Conservation (phyloP, 2,888 invertebrate genomes). For the Polydrusus pterygomalis region DNA sequence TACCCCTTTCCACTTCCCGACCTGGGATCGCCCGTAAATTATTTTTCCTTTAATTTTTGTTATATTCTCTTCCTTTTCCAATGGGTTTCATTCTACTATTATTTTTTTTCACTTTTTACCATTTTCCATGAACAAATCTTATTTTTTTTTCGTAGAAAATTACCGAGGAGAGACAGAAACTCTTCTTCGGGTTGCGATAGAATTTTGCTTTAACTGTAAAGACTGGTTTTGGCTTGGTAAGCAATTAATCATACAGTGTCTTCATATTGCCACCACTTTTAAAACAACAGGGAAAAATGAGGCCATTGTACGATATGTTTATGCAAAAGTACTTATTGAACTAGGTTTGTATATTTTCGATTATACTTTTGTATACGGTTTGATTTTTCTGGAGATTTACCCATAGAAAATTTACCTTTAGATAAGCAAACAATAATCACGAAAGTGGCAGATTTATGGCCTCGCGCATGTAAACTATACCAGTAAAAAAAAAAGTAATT, state of each 20-base stretch:
- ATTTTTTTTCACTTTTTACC: no score
- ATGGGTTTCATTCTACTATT: no score
- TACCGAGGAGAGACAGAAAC: constrained; percentile 65
- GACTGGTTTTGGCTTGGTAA: constrained; percentile 76
- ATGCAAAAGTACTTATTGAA: constrained; percentile 74
- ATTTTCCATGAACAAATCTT: no score
- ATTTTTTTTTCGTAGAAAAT: constrained; percentile 47
- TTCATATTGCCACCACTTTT: constrained; percentile 72
- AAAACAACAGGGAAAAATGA: constrained; percentile 74
- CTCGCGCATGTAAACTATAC: no score
- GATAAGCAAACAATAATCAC: no score
- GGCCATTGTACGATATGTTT: constrained; percentile 74
- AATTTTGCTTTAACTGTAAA: constrained; percentile 67
- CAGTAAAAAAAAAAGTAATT: no score
- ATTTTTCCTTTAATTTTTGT: no score
- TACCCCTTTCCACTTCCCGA: no score
- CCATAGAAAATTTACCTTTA: no score
- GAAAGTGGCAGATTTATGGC: no score
- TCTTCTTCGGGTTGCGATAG: constrained; percentile 71
- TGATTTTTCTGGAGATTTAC: background rate
- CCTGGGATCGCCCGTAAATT: no score
- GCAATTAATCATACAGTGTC: constrained; percentile 73
- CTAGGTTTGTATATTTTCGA: constrained; percentile 70
- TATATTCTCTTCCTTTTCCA: no score
- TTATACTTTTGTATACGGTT: background rate